Evolutionary conservation across 2,113 vertebrate genomes (phyloP), one percentile per base, ranked within the genome.

Genomic region (Oncorhynchus keta): DNA sequence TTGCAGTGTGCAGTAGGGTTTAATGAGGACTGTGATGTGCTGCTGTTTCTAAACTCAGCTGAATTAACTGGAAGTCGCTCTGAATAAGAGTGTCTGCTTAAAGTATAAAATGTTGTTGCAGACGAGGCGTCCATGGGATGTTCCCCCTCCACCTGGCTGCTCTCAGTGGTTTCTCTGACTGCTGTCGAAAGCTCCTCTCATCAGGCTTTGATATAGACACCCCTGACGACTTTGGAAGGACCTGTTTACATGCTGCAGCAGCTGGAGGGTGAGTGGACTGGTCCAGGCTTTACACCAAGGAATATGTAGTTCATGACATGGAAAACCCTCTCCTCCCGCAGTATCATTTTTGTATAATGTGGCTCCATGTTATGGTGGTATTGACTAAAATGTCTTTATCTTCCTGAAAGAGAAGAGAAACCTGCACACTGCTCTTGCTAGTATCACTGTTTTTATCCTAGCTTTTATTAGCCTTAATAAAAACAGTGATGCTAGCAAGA

Each of bases 221-320:
- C n/a, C 93, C 97, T 75, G 98, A 99, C 92, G 96, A 99, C 89
- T 98, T 99, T 90, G 98, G 97, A 85, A 96, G 98, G 89, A 99
- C 98, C 82, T 99, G 98, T 95, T 96, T 99, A 91, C 98, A 99
- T 78, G 98, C 98, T 83, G 98, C 98, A 81, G 97, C 97, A 87
- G 97, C 98, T 91, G 98, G 98, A 93, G 98, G 98, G 98, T 99
- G 91, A 91, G 96, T 86, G 57, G n/a, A 79, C 5, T 32, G 32
- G 48, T 57, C 55, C 9, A 45, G 39, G 39, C 39, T 45, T 45
- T 45, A 45, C 39, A 45, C 39, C 39, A 45, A 45, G 39, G 39
- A 45, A 9, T 45, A 45, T 45, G 9, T 45, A 45, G 39, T 45
- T 11, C 39, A 45, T 45, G 39, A 45, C 9, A 9, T 45, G 39